These are phyloP conservation scores for Maccullochella peelii DNA, from an alignment of 2,113 vertebrate species.

Conservation along the genomic window DNA sequence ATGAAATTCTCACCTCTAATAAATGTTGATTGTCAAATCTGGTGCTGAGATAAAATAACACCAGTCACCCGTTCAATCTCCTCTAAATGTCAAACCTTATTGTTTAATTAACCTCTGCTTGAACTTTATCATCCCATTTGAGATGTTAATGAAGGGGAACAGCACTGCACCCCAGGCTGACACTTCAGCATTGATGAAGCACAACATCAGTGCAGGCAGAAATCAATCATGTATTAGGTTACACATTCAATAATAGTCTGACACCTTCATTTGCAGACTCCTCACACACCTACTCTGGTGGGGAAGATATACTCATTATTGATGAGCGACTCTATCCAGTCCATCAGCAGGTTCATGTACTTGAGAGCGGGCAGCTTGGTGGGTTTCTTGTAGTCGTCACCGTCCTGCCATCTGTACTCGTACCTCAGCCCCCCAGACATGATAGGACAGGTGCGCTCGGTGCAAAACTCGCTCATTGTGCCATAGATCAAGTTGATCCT, in stretches of 20 bases:
- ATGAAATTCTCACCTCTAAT: slow-evolving; percentile 19
- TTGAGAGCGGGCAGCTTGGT: slow-evolving; percentile 93
- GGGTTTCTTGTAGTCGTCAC: slow-evolving; percentile 91
- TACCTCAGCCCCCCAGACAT: slow-evolving; percentile 96
- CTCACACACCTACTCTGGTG: slow-evolving; percentile 93
- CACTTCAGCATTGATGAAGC: slow-evolving; percentile 21
- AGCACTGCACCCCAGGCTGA: neutral
- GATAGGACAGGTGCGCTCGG: slow-evolving; percentile 91
- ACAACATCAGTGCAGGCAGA: slow-evolving; percentile 9
- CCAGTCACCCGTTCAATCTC: slow-evolving; percentile 3
- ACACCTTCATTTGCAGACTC: slow-evolving; percentile 26
- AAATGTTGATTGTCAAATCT: slow-evolving; percentile 27
- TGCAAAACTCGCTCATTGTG: slow-evolving; percentile 96
- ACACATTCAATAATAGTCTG: slow-evolving; percentile 22
- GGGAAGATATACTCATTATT: slow-evolving; percentile 97
- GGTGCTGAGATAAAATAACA: slow-evolving; percentile 35
- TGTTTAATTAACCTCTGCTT: slow-evolving; percentile 75
- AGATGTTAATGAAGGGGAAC: slow-evolving; percentile 42
- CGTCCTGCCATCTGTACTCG: slow-evolving; percentile 97
- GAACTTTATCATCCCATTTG: slow-evolving; percentile 46
- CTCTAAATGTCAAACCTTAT: slow-evolving; percentile 72
- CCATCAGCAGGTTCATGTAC: slow-evolving; percentile 97
- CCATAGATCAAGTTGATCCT: slow-evolving; percentile 98
- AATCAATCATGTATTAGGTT: slow-evolving; percentile 28
- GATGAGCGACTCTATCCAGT: slow-evolving; percentile 97